Evolutionary conservation across 2,797 vertebrate genomes (phyloP), one percentile per base, ranked within the genome.

Genomic region (Eurystomus glaucurus): DNA sequence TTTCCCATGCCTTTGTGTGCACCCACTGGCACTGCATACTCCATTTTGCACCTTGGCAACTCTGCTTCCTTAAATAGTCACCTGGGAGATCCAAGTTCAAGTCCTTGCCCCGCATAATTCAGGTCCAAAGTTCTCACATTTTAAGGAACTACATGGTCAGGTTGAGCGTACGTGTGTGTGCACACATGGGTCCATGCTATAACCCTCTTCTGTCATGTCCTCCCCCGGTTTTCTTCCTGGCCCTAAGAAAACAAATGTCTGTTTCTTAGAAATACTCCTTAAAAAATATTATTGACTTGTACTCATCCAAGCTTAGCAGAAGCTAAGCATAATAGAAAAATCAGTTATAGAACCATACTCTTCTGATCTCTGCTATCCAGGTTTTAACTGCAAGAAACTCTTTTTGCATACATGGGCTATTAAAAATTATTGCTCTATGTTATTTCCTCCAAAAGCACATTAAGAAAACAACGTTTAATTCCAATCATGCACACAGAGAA

Each of bases 381-480:
- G 71, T 51, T 68, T 65, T 58, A 85, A 65, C 57, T 68, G 45
- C 26, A 82, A 83, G 33, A 37, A 71, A 83, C 21, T 55, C 8
- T 74, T 92, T 55, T 50, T 91, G 77, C 26, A n/a, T 11, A 39
- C 10, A 29, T 12, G 33, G 60, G 20, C 28, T 68, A 75, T 81
- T 58, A 92, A 60, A 97, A 71, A 79, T 83, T 85, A 76, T 26
- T 92, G 46, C 12, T 85, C 7, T 35, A 77, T 64, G 41, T 77
- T 61, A 54, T 90, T 84, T 82, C 17, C 52, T 66, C 72, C 79
- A 84, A 91, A 81, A 79, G 18, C 2, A 1, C 52, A 85, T 71
- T 66, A 94, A 77, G 90, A 89, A 95, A 94, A 74, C 25, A 77
- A 55, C 19, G 39, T 51, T 79, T 91, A 79, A 58, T 91, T 93